A percentile compares a stretch with the other conserved stretches of the same genome.
Evolutionary conservation across 2,113 vertebrate species (phyloP).

Genomic region (Hippocampus guttulatus): DNA sequence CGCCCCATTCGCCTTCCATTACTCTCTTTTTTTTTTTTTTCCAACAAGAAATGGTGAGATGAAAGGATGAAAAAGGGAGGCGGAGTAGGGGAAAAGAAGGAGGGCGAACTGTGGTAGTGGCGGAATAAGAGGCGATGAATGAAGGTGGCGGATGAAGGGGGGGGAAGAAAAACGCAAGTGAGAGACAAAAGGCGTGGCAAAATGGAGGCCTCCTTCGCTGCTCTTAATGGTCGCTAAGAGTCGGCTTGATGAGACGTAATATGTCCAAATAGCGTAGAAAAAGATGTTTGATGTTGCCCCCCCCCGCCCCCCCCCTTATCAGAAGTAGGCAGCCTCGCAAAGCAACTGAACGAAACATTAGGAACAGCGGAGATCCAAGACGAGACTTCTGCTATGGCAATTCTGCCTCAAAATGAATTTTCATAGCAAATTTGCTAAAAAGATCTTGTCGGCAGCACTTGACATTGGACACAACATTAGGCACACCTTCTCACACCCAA

Average conservation of each 20-base stretch:
- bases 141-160: constrained; percentile 40
- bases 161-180: constrained; percentile 15
- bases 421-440: no score
- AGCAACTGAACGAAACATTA: not conserved
- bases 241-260: constrained; percentile 35
- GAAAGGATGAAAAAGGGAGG: constrained; percentile 46
- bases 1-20: constrained; percentile 58
- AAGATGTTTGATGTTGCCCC: not conserved
- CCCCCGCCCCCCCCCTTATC: not conserved
- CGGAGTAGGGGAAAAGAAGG: constrained; percentile 35
- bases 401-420: no score
- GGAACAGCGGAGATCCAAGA: not conserved
- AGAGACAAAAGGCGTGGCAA: not conserved
- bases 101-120: constrained; percentile 50
- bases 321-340: not conserved
- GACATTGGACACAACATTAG: not conserved
- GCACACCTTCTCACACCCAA: not conserved
- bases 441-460: no score
- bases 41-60: constrained; percentile 61
- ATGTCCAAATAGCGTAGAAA: not conserved
- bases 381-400: no score
- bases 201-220: constrained; percentile 33
- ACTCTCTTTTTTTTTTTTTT: constrained; percentile 16
- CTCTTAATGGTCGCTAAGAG: constrained; percentile 52
- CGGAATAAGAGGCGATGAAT: constrained; percentile 43